A percentile compares a stretch with the other conserved stretches of the same genome.
phyloP scores from a whole-genome alignment of 2,888 invertebrate genomes.

The Mechanitis messenoides region DNA sequence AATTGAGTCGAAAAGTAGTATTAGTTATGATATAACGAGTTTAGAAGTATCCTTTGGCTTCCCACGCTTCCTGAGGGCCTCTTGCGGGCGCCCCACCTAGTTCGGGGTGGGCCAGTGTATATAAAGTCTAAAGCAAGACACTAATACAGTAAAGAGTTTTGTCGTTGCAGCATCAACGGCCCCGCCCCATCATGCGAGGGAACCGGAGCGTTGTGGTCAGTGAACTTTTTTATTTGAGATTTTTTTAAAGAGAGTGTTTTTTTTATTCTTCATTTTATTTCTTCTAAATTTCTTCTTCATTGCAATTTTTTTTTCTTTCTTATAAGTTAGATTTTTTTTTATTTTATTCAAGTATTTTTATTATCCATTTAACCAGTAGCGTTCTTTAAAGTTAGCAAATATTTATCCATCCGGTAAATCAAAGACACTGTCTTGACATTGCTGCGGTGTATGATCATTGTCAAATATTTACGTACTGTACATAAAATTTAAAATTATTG shows the following conservation, averaged over 20 bases:
- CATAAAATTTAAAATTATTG: background rate
- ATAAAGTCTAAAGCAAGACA: slow-evolving; percentile 53
- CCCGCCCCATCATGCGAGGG: slow-evolving; percentile 76
- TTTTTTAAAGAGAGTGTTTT: background rate
- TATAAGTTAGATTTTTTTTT: background rate
- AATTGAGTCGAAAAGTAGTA: background rate
- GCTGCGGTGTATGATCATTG: background rate
- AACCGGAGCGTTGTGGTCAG: slow-evolving; percentile 79
- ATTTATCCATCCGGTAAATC: background rate
- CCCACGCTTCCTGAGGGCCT: slow-evolving; percentile 30
- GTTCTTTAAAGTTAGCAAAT: background rate
- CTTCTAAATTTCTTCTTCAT: background rate
- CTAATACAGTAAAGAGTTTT: slow-evolving; percentile 64
- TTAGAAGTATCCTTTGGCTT: slow-evolving; percentile 24
- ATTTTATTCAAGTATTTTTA: background rate
- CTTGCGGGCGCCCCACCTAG: slow-evolving; percentile 52
- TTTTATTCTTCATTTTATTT: background rate
- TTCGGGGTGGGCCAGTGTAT: slow-evolving; percentile 56
- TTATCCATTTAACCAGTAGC: background rate
- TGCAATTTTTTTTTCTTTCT: background rate
- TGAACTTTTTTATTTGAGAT: slow-evolving; percentile 40
- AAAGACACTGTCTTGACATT: background rate
- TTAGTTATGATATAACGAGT: slow-evolving; percentile 15
- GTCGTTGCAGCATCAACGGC: slow-evolving; percentile 58
- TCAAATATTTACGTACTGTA: background rate